Base-by-base conservation (phyloP, 2,888 invertebrate species). In the Chirona hameri region DNA sequence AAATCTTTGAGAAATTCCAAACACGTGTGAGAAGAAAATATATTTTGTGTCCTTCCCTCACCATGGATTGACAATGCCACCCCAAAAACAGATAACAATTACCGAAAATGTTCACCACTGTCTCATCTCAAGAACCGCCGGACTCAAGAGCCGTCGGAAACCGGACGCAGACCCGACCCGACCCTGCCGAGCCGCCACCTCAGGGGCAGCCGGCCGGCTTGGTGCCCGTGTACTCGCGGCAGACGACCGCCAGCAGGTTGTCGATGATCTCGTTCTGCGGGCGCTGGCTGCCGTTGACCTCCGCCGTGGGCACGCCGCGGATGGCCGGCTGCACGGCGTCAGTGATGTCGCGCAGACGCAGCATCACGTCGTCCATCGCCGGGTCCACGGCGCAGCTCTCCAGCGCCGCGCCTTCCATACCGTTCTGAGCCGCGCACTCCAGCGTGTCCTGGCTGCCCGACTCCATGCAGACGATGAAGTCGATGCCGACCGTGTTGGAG, bases 391-490 rank as follows among this genome's bases (percentile, higher is more conserved):
- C 29, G 29, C 69, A 69, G 29, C 12, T 14, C 27, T 27, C 27
- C n/a, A 69, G 24, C 10, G 69, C 69, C 14, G 27, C 69, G n/a
- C n/a, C 14, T 9, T 69, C 29, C 69, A 69, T 9, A 14, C 69
- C 69, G 3, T 4, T 29, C 29, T 27, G 10, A 15, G 29, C 29
- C 29, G 69, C 69, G 69, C 69, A 69, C 69, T 9, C 29, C 69
- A 27, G 14, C 29, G 27, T 29, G 29, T 69, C 69, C 69, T 69
- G n/a, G 69, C 29, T 15, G 69, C 29, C 15, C 1, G 69, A 69
- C 69, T 69, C 69, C 69, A 69, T 69, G 69, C 69, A 69, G 14
- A 69, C 29, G 69, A 69, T 29, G 69, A 69, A 69, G 29, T 69
- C 29, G 69, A 69, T n/a, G 69, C 29, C 69, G 69, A 29, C 69